Conservation (phyloP, 2,797 vertebrate species). For the Lithobates sylvaticus region DNA sequence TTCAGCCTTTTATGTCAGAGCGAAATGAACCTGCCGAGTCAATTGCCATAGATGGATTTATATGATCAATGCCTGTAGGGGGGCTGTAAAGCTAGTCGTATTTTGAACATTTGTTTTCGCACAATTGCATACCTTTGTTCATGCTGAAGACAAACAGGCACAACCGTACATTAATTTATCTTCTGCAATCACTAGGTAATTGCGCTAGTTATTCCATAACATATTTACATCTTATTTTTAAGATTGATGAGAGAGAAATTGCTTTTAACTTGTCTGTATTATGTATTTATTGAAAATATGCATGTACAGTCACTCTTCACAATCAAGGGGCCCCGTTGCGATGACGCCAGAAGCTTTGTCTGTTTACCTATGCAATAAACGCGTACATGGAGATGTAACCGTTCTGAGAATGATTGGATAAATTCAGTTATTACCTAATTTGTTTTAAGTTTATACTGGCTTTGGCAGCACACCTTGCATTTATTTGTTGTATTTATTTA, state of each 20-base stretch:
- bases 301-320: background rate
- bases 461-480: too few species aligned
- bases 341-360: background rate
- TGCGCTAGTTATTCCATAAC: background rate
- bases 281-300: background rate
- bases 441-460: too few species aligned
- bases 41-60: slow-evolving; percentile 9
- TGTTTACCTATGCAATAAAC: too few species aligned
- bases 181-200: background rate
- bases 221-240: background rate
- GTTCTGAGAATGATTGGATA: too few species aligned
- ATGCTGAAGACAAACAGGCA: background rate
- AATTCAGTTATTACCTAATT: too few species aligned
- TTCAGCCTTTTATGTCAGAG: background rate
- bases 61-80: slow-evolving; percentile 26
- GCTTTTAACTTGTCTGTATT: background rate
- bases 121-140: background rate
- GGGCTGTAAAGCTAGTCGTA: background rate
- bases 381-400: too few species aligned
- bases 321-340: background rate
- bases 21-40: background rate
- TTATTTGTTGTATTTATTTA: too few species aligned
- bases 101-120: background rate
- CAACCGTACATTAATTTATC: background rate
- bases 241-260: background rate